These are phyloP conservation scores for Zygothrica quintamaculata DNA, from an alignment of 2,888 invertebrate species.

Conservation along the genomic window DNA sequence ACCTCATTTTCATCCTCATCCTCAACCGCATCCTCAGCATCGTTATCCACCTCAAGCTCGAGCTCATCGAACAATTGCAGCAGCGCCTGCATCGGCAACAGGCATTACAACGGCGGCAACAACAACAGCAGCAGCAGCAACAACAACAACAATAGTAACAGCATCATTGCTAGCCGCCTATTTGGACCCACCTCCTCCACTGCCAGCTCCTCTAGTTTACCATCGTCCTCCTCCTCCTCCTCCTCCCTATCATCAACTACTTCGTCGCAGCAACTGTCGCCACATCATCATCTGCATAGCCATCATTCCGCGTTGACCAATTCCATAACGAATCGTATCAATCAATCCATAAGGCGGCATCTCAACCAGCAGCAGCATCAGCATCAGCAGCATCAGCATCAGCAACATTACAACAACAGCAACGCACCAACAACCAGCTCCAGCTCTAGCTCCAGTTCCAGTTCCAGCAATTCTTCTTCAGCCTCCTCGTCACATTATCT, in stretches of 20 bases:
- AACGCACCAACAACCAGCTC: slow-evolving; percentile 41
- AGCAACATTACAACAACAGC: slow-evolving; percentile 35
- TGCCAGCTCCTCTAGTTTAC: slow-evolving; percentile 38
- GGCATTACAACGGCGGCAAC: slow-evolving; percentile 75
- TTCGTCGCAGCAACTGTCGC: slow-evolving; percentile 45
- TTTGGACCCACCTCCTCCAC: slow-evolving; percentile 68
- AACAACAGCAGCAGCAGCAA: slow-evolving; percentile 49
- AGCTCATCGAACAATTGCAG: slow-evolving; percentile 67
- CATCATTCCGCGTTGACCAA: slow-evolving; percentile 78
- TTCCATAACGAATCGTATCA: slow-evolving; percentile 82
- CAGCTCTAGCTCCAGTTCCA: slow-evolving; percentile 32
- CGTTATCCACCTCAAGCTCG: slow-evolving; percentile 14
- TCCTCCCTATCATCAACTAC: slow-evolving; percentile 41
- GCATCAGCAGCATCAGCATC: slow-evolving; percentile 74
- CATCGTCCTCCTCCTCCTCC: slow-evolving; percentile 47
- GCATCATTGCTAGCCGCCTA: slow-evolving; percentile 82
- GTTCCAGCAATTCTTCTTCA: slow-evolving; percentile 36
- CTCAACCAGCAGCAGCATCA: slow-evolving; percentile 81
- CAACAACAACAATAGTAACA: slow-evolving; percentile 61
- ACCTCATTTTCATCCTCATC: slow-evolving; percentile 30
- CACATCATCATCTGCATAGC: slow-evolving; percentile 61
- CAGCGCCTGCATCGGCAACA: slow-evolving; percentile 73
- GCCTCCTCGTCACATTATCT: slow-evolving; percentile 54
- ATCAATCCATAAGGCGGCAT: slow-evolving; percentile 82
- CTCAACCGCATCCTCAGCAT: slow-evolving; percentile 29